A percentile compares a stretch with the other conserved stretches of the same genome.
Conservation (phyloP, 2,113 vertebrate species). For the Centrocercus urophasianus region DNA sequence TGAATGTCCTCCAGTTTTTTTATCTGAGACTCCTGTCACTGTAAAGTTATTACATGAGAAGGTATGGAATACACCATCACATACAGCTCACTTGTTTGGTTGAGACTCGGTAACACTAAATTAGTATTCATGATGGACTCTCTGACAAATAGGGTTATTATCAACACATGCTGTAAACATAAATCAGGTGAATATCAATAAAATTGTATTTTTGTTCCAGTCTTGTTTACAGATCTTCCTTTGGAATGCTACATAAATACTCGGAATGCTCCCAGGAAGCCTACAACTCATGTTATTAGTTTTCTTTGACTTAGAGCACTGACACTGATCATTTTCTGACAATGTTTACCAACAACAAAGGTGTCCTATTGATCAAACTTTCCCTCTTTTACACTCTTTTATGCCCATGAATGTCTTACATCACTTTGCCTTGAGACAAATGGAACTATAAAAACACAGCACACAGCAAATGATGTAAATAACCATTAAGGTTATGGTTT, state of each 20-base stretch:
- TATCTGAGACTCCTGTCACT: neutral
- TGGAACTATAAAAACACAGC: slow-evolving; percentile 52
- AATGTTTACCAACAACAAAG: slow-evolving; percentile 79
- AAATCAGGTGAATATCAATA: slow-evolving; percentile 83
- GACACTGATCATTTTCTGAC: slow-evolving; percentile 76
- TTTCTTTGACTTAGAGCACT: slow-evolving; percentile 76
- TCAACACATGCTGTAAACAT: slow-evolving; percentile 80
- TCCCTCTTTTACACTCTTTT: slow-evolving; percentile 65
- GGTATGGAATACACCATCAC: slow-evolving; percentile 14
- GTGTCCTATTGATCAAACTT: slow-evolving; percentile 78
- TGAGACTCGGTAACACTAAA: slow-evolving; percentile 64
- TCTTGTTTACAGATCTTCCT: slow-evolving; percentile 80
- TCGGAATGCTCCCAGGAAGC: slow-evolving; percentile 72
- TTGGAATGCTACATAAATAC: slow-evolving; percentile 78
- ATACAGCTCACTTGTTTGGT: slow-evolving; percentile 67
- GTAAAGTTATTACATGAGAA: slow-evolving; percentile 25
- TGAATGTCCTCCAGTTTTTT: slow-evolving; percentile 7
- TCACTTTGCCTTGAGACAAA: slow-evolving; percentile 71
- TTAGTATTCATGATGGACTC: slow-evolving; percentile 77
- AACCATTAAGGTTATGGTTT: slow-evolving; percentile 52
- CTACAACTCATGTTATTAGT: slow-evolving; percentile 80
- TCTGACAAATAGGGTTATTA: slow-evolving; percentile 83
- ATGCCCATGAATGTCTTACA: slow-evolving; percentile 67
- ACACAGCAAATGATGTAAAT: slow-evolving; percentile 58
- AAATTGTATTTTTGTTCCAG: slow-evolving; percentile 79